Base-by-base conservation (phyloP, 2,888 invertebrate species). In the Malthinus seriepunctatus region DNA sequence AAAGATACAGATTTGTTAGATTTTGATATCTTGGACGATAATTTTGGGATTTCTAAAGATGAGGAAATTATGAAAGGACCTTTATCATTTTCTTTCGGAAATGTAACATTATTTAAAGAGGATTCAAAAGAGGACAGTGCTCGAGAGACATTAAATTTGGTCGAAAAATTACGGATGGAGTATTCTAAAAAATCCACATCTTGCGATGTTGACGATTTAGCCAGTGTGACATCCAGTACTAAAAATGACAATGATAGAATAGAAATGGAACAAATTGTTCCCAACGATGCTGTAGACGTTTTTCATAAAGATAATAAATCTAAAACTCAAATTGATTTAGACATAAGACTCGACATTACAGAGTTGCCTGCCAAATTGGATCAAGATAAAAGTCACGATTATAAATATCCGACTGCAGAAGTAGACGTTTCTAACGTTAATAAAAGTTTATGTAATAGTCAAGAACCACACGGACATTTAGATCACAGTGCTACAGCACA, bases 121-220 rank as follows among this genome's bases (percentile, higher is more conserved):
- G 90, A 91, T 73, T 86, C 89, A 2, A 90, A 90, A 72, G 93
- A 93, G 75, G 90, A 90, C 69, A 90, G 90, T 67, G 90, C 90
- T 0, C 83, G 90, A 62, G 93, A 92, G 74, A 94, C 94, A 0
- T 80, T 91, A 60, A 89, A 92, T 78, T 81, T 95, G 31, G 90
- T 95, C 3, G 91, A 93, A 72, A 91, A 94, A 71, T 79, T 95
- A 11, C 82, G 93, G 47, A 84, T 88, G 83, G 87, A 88, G 71
- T 80, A 90, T 69, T 84, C 83, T 32, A 88, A 89, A 72, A 89
- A 88, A 75, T 84, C 86, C 11, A 82, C 71, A 5, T 71, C 73
- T 46, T 73, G 73, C 48, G 78, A 78, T 47, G 69, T 72, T 3
- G 78, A 78, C 44, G 78, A 79, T 59, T 66, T 71, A 7, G 68